Conservation (phyloP, 2,888 invertebrate genomes). For the Drosophila demipolita region DNA sequence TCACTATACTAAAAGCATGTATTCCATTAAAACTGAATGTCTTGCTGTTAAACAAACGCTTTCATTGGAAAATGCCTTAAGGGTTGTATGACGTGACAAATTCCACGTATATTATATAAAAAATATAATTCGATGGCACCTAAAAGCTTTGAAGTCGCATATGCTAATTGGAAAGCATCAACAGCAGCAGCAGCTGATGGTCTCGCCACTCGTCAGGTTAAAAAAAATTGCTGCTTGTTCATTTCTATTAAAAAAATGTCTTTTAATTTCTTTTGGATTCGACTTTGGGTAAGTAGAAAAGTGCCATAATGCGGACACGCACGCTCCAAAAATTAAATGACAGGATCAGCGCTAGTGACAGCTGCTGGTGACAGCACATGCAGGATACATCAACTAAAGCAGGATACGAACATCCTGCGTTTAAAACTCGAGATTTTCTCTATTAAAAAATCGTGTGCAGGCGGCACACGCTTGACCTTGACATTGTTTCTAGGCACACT, state of each 20-base stretch:
- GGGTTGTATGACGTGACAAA: neutral
- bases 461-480: slow-evolving; percentile 74
- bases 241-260: slow-evolving; percentile 57
- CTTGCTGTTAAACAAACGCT: slow-evolving; percentile 63
- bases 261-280: slow-evolving; percentile 50
- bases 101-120: neutral
- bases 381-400: slow-evolving; percentile 67
- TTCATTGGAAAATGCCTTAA: slow-evolving; percentile 41
- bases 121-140: neutral
- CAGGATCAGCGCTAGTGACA: slow-evolving; percentile 71
- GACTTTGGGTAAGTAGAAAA: slow-evolving; percentile 28
- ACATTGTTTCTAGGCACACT: slow-evolving; percentile 64
- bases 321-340: slow-evolving; percentile 70
- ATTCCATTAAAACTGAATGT: slow-evolving; percentile 36
- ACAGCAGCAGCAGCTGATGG: slow-evolving; percentile 28
- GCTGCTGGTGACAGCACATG: slow-evolving; percentile 67
- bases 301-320: slow-evolving; percentile 58
- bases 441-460: slow-evolving; percentile 69
- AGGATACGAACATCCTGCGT: slow-evolving; percentile 77
- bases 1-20: slow-evolving; percentile 24
- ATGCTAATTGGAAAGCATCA: slow-evolving; percentile 55
- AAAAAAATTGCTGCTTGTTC: slow-evolving; percentile 17
- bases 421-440: slow-evolving; percentile 71
- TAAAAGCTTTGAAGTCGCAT: slow-evolving; percentile 43
- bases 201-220: slow-evolving; percentile 41